Base-by-base conservation (phyloP, 2,797 vertebrate genomes). In the Pogoniulus pusillus region DNA sequence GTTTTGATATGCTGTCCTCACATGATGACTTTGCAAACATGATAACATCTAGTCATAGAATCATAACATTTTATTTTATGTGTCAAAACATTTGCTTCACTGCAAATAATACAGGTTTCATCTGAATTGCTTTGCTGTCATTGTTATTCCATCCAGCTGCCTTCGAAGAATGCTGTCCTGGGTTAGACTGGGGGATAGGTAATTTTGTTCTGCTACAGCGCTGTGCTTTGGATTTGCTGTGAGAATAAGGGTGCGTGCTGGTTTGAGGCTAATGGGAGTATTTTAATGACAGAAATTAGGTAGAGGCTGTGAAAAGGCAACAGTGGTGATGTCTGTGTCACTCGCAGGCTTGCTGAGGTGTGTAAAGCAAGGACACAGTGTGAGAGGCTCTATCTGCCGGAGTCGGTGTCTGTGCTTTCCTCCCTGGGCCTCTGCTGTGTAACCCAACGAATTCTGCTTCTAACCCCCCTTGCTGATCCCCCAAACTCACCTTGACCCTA, bases 31-130 rank as follows among this genome's bases (percentile, higher is more conserved):
- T 73, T 24, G 54, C 57, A 30, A 60, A 57, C 41, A 39, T 37
- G 69, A 20, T 69, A 85, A 57, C 57, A 37, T 64, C 63, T 43
- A 68, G 65, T 89, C 72, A 4, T 63, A 45, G 91, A 54, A 54
- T 85, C 58, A 26, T 43, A 87, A 90, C 75, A 37, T 68, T 93
- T 70, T 90, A 37, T 64, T 89, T 73, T 23, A 17, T 4, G 6
- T 71, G 84, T 95, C 91, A 91, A 53, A 92, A 91, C 85, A 81
- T 55, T 82, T 90, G 32, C 88, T 90, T 73, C 23, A 18, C 23
- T 59, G 79, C 49, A 87, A 90, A 84, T 74, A 83, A 70, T 64
- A 9, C 1, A 0, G 63, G 19, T 76, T 84, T 92, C 53, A 20
- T 7, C 66, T 49, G 49, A 30, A n/a, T 69, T 62, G 39, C 58